These are phyloP conservation scores for Sciurus vulgaris DNA, from an alignment of 2,797 vertebrate species.

Conservation along the genomic window DNA sequence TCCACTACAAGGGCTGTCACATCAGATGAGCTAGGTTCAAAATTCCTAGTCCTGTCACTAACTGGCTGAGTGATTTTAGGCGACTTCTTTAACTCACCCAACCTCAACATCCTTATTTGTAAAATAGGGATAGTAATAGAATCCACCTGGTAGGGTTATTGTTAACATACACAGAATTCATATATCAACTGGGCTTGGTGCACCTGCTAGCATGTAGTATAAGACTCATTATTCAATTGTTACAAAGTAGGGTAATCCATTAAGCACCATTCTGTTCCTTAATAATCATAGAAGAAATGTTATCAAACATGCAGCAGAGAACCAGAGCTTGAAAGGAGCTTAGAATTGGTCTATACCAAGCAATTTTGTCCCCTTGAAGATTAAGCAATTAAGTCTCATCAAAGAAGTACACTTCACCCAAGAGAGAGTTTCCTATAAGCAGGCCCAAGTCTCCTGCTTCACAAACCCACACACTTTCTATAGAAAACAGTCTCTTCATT, in stretches of 20 bases:
- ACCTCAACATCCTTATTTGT: not conserved
- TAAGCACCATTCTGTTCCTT: not conserved
- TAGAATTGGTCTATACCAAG: not conserved
- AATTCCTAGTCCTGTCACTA: not conserved
- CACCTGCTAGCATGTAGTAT: not conserved
- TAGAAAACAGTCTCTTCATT: not conserved
- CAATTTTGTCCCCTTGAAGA: not conserved
- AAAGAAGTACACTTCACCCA: not conserved
- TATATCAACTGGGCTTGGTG: not conserved
- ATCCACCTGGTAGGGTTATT: not conserved
- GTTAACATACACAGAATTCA: not conserved
- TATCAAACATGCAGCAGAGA: not conserved
- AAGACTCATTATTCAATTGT: not conserved
- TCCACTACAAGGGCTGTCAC: not conserved
- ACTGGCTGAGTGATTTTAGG: not conserved
- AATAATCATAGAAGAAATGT: constrained; percentile 2
- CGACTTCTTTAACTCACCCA: not conserved
- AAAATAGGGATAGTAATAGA: not conserved
- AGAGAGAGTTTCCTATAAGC: not conserved
- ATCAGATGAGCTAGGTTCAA: not conserved
- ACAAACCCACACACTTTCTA: not conserved
- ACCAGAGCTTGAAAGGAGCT: not conserved
- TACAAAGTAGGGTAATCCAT: not conserved
- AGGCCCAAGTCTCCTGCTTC: not conserved
- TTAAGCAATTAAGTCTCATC: not conserved